Base-by-base conservation (phyloP, 2,113 vertebrate genomes). In the Anas platyrhynchos region DNA sequence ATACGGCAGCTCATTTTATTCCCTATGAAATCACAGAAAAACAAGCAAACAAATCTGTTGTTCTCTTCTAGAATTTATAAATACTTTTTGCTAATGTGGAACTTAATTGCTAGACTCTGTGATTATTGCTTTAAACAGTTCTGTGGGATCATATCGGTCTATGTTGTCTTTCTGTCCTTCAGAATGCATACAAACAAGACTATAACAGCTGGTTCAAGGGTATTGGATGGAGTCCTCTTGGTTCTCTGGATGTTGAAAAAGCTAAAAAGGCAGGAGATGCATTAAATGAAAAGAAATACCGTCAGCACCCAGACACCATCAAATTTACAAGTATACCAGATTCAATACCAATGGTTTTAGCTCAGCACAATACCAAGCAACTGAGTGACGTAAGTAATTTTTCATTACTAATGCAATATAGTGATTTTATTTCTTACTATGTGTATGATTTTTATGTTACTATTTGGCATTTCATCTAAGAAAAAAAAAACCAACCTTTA, bases 141-240 rank as follows among this genome's bases (percentile, higher is more conserved):
- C 50, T n/a, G 4, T 74, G 55, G 41, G 43, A 29, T 79, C 36
- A 67, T 10, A 65, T 83, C 88, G 31, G 38, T 96, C 36, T 79
- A 1, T 62, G 16, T 41, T 66, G 50, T 7, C 41, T 88, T 90
- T 69, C 21, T 95, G 36, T 96, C 76, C 93, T 86, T 55, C 89
- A 98, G 98, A 98, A 98, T 81, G 59, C 96, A 1, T 98, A 98
- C 73, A 98, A 98, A 79, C 87, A 98, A 5, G 98, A 98, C 2
- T 98, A 98, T 29, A 98, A 98, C 94, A 97, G 8, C 92, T 98
- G 98, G 98, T 92, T 98, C 59, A 98, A 98, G 81, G 98, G 98
- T 34, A 96, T 97, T 27, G 98, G 98, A 26, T 98, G 98, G 98
- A 97, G 97, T 58, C 98, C 98, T 21, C 73, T 98, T 1, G 98